These are phyloP conservation scores for Nannobrachium achirus DNA, from an alignment of 2,113 vertebrate genomes.

Conservation along the genomic window DNA sequence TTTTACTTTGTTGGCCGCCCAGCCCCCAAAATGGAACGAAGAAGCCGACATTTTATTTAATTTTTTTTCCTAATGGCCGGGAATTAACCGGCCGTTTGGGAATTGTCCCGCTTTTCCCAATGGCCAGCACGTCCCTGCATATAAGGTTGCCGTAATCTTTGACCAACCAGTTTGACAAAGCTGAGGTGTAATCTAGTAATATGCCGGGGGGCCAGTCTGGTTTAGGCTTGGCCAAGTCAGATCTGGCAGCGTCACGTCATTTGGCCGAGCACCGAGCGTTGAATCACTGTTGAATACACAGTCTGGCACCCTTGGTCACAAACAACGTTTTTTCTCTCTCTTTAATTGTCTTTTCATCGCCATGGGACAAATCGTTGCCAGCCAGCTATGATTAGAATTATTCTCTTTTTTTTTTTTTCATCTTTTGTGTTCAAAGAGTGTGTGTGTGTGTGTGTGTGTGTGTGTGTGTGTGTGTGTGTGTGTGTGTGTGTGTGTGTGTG, in stretches of 20 bases:
- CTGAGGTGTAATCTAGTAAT: constrained; percentile 48
- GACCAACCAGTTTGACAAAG: constrained; percentile 55
- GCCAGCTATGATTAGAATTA: constrained; percentile 48
- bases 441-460: too few species aligned
- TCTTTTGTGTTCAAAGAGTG: too few species aligned
- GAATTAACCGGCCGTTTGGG: too few species aligned
- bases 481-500: too few species aligned
- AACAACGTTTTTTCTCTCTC: constrained; percentile 17
- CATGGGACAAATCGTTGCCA: constrained; percentile 35
- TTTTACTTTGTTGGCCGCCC: too few species aligned
- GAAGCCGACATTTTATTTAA: too few species aligned
- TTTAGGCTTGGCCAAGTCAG: constrained; percentile 59
- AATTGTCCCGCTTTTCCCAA: too few species aligned
- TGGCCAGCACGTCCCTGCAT: too few species aligned
- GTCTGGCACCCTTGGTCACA: constrained; percentile 60
- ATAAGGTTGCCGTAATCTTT: constrained; percentile 15
- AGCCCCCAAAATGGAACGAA: too few species aligned
- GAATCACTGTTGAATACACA: constrained; percentile 63
- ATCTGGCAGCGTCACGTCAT: constrained; percentile 61
- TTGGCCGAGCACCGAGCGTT: constrained; percentile 55
- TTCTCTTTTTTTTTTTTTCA: constrained; percentile 12
- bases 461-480: too few species aligned
- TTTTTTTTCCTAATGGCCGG: too few species aligned
- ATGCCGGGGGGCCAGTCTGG: constrained; percentile 59
- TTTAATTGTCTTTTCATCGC: constrained; percentile 48